These are phyloP conservation scores for Lophius piscatorius DNA, from an alignment of 2,113 vertebrate genomes.

Conservation along the genomic window DNA sequence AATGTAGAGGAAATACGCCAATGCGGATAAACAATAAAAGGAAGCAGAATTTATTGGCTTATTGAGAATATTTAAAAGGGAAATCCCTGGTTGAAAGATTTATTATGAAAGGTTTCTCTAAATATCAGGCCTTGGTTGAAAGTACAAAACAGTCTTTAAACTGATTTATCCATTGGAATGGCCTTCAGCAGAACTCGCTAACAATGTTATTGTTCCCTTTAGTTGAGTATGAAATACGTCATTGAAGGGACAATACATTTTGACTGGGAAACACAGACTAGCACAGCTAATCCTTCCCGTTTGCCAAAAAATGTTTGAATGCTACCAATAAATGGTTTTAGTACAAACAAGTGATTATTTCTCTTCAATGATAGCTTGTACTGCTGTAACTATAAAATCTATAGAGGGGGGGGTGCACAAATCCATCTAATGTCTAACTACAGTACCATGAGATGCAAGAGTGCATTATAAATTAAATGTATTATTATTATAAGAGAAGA, in stretches of 20 bases:
- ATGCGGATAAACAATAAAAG: conserved; percentile 58
- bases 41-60: conserved; percentile 53
- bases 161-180: conserved; percentile 52
- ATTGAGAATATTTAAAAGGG: conserved; percentile 46
- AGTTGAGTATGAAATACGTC: too few relatives aligned
- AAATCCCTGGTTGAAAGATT: conserved; percentile 32
- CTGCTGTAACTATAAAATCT: too few relatives aligned
- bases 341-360: background rate
- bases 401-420: too few relatives aligned
- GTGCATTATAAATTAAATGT: too few relatives aligned
- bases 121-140: conserved; percentile 40
- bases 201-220: conserved; percentile 49
- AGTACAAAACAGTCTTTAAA: conserved; percentile 38
- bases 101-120: conserved; percentile 29
- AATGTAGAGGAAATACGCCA: conserved; percentile 67
- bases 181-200: conserved; percentile 16
- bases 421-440: conserved; percentile 1
- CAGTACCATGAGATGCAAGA: background rate
- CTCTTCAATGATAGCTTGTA: background rate
- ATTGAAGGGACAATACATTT: conserved; percentile 3
- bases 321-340: background rate
- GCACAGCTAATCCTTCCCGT: background rate
- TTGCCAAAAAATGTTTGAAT: background rate
- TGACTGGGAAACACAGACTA: conserved; percentile 1
- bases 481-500: too few relatives aligned